Evolutionary conservation across 2,888 invertebrate species (phyloP).

Genomic region (Carabus problematicus): DNA sequence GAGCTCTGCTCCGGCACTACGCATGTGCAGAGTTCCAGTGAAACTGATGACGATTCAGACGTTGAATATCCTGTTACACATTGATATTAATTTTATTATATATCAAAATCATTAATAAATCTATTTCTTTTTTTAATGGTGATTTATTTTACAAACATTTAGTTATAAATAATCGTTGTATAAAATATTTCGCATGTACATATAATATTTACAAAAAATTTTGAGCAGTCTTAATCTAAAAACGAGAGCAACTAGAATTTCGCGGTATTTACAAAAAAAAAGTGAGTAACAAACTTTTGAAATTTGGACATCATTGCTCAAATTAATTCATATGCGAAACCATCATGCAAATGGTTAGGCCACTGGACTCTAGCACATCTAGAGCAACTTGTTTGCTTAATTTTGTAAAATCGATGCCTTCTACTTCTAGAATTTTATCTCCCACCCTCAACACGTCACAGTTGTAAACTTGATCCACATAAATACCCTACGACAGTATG

Average conservation of each 20-base stretch:
- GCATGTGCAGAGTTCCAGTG: constrained; percentile 35
- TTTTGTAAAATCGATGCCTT: constrained; percentile 30
- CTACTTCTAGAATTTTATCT: constrained; percentile 32
- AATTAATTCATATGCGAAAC: constrained; percentile 27
- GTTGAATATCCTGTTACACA: constrained; percentile 46
- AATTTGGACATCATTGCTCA: neutral
- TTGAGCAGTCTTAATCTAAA: neutral
- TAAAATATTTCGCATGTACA: constrained; percentile 9
- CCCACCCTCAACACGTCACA: constrained; percentile 52
- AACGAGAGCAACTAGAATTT: constrained; percentile 2
- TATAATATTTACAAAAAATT: no score
- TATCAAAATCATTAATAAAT: constrained; percentile 2
- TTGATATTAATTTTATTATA: constrained; percentile 4
- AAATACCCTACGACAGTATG: constrained; percentile 64
- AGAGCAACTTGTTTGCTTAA: constrained; percentile 18
- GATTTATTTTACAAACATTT: constrained; percentile 6
- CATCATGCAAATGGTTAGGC: constrained; percentile 27
- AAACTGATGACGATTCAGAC: constrained; percentile 50
- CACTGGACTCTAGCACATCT: constrained; percentile 8
- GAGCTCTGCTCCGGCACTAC: constrained; percentile 30
- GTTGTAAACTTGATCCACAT: constrained; percentile 66
- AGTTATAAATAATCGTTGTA: constrained; percentile 12
- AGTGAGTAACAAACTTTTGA: neutral
- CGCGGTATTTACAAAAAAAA: neutral
- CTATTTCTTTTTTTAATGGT: constrained; percentile 3